Evolutionary conservation across 1,140 invertebrate genomes (phyloP).

Genomic region (Camponotus floridanus): DNA sequence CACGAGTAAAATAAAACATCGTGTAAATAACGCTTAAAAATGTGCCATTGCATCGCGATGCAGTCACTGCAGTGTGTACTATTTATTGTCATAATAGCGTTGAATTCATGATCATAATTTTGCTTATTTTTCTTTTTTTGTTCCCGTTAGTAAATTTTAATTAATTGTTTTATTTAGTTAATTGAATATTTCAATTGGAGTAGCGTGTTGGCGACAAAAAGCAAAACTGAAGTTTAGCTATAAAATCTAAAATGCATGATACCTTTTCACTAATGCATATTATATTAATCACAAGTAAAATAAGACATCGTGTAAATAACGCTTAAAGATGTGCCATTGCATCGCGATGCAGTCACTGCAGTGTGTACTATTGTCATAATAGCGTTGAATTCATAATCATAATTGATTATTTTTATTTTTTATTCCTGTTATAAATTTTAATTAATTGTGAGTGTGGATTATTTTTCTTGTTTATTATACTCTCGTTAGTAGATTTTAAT

Average conservation of each 20-base stretch:
- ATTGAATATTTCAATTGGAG: conserved; percentile 32
- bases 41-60: neutral
- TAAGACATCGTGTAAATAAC: neutral
- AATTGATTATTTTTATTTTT: neutral
- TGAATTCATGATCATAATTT: conserved; percentile 55
- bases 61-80: conserved; percentile 54
- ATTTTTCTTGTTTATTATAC: neutral
- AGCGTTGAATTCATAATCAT: conserved; percentile 49
- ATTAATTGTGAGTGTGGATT: no score
- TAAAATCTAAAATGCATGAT: neutral
- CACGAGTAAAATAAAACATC: neutral
- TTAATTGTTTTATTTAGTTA: neutral
- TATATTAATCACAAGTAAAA: conserved; percentile 27
- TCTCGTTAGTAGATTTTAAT: neutral
- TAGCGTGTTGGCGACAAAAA: conserved; percentile 16
- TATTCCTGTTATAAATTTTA: no score
- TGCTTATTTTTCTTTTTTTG: neutral
- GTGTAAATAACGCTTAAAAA: conserved; percentile 10
- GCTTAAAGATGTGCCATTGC: neutral
- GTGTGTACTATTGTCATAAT: conserved; percentile 38
- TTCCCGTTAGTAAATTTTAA: no score
- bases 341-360: conserved; percentile 49
- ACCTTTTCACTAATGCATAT: neutral
- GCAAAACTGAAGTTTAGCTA: neutral
- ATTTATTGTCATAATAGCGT: conserved; percentile 29